These are phyloP conservation scores for Spilogale gracilis DNA, from an alignment of 2,113 vertebrate genomes.

Conservation along the genomic window DNA sequence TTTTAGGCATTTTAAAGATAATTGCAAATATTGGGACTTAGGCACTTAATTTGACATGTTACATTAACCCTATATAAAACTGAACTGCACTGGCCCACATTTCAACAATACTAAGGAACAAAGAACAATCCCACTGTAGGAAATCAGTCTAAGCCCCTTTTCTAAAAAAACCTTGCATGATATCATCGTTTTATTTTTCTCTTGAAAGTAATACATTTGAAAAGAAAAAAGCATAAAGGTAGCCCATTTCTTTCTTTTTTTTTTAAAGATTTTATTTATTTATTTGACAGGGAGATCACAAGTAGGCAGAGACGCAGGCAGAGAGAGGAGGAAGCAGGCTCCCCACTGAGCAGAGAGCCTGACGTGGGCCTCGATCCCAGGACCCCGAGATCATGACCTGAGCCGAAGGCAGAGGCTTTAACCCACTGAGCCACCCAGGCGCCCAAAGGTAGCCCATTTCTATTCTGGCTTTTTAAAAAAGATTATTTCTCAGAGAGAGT, in stretches of 20 bases:
- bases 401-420: too few species aligned
- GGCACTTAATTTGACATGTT: slow-evolving; percentile 44
- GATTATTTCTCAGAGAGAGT: too few species aligned
- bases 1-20: slow-evolving; percentile 44
- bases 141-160: slow-evolving; percentile 19
- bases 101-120: slow-evolving; percentile 29
- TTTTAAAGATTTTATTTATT: too few species aligned
- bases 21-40: not conserved
- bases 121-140: not conserved
- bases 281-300: too few species aligned
- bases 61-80: not conserved
- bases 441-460: not conserved
- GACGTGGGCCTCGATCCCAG: too few species aligned
- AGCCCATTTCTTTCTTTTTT: not conserved
- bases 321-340: too few species aligned
- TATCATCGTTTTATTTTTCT: not conserved
- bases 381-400: too few species aligned
- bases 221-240: slow-evolving; percentile 6
- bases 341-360: too few species aligned
- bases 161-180: not conserved
- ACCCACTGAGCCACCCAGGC: too few species aligned
- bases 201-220: not conserved
- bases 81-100: slow-evolving; percentile 13
- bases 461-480: not conserved
- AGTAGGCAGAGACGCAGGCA: too few species aligned